Evolutionary conservation across 2,113 vertebrate genomes (phyloP).

Genomic region (Bambusicola thoracicus): DNA sequence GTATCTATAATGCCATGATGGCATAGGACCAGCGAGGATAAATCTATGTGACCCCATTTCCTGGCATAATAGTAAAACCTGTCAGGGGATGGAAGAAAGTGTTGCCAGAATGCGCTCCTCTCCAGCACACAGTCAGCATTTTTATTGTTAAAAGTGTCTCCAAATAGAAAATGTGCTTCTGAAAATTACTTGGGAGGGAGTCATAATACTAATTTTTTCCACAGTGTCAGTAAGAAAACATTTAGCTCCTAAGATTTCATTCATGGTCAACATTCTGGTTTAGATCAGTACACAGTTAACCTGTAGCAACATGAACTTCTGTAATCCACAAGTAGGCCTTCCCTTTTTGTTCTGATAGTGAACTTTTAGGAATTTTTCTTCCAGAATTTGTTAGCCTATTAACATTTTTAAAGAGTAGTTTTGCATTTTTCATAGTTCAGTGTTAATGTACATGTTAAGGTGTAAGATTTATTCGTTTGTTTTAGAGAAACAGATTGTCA

Average conservation of each 20-base stretch:
- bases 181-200: neutral
- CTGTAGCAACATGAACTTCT: neutral
- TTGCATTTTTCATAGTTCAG: neutral
- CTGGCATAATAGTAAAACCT: neutral
- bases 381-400: neutral
- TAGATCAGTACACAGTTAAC: neutral
- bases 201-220: neutral
- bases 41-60: neutral
- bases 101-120: neutral
- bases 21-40: neutral
- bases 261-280: neutral
- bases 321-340: neutral
- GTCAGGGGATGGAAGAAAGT: neutral
- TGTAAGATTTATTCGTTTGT: rapidly evolving
- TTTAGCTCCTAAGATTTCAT: neutral
- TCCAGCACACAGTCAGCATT: neutral
- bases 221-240: neutral
- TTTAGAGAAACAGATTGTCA: neutral
- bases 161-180: neutral
- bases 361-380: neutral
- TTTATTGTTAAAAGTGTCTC: neutral
- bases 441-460: neutral
- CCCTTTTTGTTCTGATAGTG: neutral
- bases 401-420: neutral
- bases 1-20: neutral